Percentiles rank a stretch among this genome's conserved stretches.
phyloP scores from a whole-genome alignment of 1,140 invertebrate genomes.

The Musca domestica region DNA sequence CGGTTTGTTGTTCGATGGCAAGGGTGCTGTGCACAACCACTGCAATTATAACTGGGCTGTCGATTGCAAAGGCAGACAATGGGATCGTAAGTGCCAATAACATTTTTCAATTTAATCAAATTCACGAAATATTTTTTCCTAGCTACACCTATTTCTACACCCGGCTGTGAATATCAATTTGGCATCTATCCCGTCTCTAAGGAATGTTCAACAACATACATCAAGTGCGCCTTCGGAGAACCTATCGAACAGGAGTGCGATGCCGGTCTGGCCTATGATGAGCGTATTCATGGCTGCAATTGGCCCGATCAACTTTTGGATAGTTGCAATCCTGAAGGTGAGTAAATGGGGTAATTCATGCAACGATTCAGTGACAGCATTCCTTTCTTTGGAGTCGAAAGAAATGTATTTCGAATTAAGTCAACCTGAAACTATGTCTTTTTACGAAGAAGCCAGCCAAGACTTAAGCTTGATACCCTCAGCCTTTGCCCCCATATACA shows the following conservation, averaged over 20 bases:
- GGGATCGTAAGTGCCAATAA: constrained; percentile 66
- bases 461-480: too few species aligned
- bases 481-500: too few species aligned
- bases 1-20: constrained; percentile 86
- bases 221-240: constrained; percentile 81
- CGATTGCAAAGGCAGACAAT: constrained; percentile 79
- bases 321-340: constrained; percentile 83
- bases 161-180: constrained; percentile 85
- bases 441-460: too few species aligned
- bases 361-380: too few species aligned
- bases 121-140: constrained; percentile 17
- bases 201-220: constrained; percentile 79
- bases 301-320: constrained; percentile 88
- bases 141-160: constrained; percentile 75
- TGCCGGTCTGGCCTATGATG: constrained; percentile 83
- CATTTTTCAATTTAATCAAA: neutral
- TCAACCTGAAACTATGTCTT: too few species aligned
- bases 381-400: too few species aligned
- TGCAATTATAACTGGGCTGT: constrained; percentile 94
- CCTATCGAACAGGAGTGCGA: constrained; percentile 78
- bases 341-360: too few species aligned
- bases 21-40: constrained; percentile 83
- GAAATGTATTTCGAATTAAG: too few species aligned
- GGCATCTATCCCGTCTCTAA: constrained; percentile 79
- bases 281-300: constrained; percentile 83